A percentile compares a stretch with the other conserved stretches of the same genome.
These are phyloP conservation scores for Hydra vulgaris DNA, from an alignment of 30 jellyfish, hydroid and myxozoan genomes.

Conservation along the genomic window DNA sequence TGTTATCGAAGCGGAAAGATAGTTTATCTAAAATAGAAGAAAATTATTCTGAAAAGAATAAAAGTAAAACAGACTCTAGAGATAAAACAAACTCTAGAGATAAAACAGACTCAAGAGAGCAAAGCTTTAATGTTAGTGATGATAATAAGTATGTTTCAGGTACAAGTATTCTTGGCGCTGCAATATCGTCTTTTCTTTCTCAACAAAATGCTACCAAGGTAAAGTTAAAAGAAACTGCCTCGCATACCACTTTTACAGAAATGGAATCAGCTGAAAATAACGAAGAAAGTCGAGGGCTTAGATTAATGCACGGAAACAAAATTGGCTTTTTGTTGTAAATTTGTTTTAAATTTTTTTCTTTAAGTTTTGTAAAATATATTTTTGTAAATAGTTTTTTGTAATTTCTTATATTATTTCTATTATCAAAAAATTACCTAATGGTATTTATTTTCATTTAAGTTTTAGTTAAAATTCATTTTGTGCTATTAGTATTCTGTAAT, in stretches of 20 bases:
- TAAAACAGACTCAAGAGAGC: not conserved
- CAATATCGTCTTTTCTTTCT: not conserved
- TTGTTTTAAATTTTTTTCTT: not conserved
- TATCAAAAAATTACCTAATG: too few species aligned
- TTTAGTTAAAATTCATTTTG: too few species aligned
- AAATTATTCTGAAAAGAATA: not conserved
- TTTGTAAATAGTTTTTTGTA: too few species aligned
- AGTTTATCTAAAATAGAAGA: not conserved
- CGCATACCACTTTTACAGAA: not conserved
- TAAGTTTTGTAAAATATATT: not conserved
- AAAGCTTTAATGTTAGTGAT: not conserved
- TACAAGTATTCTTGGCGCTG: not conserved
- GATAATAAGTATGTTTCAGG: not conserved
- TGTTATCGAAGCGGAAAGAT: not conserved
- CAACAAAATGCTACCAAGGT: not conserved
- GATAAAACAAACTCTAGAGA: not conserved
- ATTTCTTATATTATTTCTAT: too few species aligned
- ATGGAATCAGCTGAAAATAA: not conserved
- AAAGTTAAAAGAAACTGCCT: not conserved
- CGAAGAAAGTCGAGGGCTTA: not conserved
- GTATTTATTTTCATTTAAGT: too few species aligned
- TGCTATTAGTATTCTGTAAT: too few species aligned
- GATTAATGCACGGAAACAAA: not conserved
- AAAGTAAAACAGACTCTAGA: not conserved
- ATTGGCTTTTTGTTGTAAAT: not conserved